Evolutionary conservation across 2,113 vertebrate species (phyloP).

Genomic region (Polyodon spathula): DNA sequence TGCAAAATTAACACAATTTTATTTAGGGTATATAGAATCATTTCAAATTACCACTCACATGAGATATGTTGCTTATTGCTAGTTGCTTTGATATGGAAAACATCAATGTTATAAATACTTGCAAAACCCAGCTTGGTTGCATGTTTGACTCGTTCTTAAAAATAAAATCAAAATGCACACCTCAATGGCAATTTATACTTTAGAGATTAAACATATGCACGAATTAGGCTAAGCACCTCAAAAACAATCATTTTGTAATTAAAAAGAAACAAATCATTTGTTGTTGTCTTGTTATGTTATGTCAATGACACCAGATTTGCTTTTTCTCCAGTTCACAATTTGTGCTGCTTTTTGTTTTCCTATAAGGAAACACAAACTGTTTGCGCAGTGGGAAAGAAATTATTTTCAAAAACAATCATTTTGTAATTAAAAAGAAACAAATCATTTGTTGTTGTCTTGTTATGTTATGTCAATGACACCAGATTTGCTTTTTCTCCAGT

Average conservation of each 20-base stretch:
- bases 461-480: neutral
- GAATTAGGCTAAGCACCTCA: neutral
- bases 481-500: neutral
- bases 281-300: neutral
- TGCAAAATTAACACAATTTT: too few relatives aligned
- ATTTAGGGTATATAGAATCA: too few relatives aligned
- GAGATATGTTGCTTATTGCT: too few relatives aligned
- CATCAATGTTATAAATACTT: too few relatives aligned
- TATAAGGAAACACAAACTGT: neutral
- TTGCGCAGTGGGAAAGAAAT: too few relatives aligned
- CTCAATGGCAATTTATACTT: too few relatives aligned
- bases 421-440: neutral
- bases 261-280: neutral
- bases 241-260: neutral
- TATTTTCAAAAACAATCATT: neutral
- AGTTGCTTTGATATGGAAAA: too few relatives aligned
- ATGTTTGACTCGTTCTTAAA: too few relatives aligned
- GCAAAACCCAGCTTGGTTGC: too few relatives aligned
- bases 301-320: neutral
- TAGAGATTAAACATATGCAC: neutral
- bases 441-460: neutral
- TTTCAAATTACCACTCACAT: too few relatives aligned
- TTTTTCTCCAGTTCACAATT: neutral
- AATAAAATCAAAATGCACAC: slow-evolving; percentile 1
- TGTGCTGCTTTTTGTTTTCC: neutral